Evolutionary conservation across 2,797 vertebrate genomes (phyloP), one percentile per base, ranked within the genome.

Genomic region (Luscinia megarhynchos): DNA sequence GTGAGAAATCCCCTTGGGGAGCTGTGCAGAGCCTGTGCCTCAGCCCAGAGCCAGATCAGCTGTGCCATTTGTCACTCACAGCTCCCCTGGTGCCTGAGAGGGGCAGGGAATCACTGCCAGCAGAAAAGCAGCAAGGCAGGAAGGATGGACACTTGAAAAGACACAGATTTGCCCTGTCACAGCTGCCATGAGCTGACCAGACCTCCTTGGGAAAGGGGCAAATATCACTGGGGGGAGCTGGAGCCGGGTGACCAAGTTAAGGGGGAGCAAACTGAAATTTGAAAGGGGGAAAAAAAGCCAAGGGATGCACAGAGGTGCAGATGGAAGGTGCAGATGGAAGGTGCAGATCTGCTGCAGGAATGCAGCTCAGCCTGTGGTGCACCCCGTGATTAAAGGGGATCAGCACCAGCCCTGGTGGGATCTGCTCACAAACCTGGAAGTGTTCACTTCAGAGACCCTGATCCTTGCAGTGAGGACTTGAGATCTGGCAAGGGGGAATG

Each of bases 61-160:
- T 67, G 87, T 64, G 55, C 86, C 59, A 61, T 92, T 93, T 80
- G 67, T 50, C 90, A 70, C 13, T 54, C 36, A 46, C 53, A 75
- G 10, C 90, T 72, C 80, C 68, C 1, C 0, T 46, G 84, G 57
- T 46, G 81, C 78, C n/a, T 64, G 78, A 62, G 57, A 30, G 61
- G 64, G 12, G 46, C 88, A 89, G 93, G 72, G 92, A 89, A 92
- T 87, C 11, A 23, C 50, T 72, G 87, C 89, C 74, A 61, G 92
- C 0, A 1, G 74, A 67, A 94, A 84, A 69, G 3, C 26, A 84
- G 80, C 80, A 34, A 18, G 83, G 87, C 78, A 91, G 50, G 83
- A 85, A 61, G 78, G 93, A 80, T 15, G 27, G 54, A 36, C 41
- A 6, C 66, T 83, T 85, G 86, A 78, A 87, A 79, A 87, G 75